A percentile compares a stretch with the other conserved stretches of the same genome.
Conservation (phyloP, 2,888 invertebrate species). For the Saturnia japonica region DNA sequence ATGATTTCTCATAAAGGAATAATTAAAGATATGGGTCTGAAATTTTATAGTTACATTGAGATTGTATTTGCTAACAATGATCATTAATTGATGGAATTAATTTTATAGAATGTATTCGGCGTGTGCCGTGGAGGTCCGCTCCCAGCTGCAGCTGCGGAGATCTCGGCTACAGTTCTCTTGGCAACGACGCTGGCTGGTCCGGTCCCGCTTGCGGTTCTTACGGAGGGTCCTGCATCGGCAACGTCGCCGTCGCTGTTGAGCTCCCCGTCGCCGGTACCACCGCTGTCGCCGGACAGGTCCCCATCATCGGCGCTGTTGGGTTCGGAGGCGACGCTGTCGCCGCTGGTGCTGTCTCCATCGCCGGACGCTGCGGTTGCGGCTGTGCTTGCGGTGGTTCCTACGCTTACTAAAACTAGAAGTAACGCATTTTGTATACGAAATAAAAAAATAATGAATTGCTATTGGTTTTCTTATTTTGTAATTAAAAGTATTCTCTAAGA, state of each 20-base stretch:
- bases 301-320: slow-evolving; percentile 39
- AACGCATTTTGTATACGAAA: not conserved
- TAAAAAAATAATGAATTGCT: not conserved
- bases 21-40: no score
- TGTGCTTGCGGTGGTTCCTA: slow-evolving; percentile 34
- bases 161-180: slow-evolving; percentile 17
- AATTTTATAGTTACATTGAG: no score
- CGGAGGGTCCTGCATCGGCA: no score
- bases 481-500: no score
- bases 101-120: slow-evolving; percentile 22
- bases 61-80: no score
- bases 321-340: slow-evolving; percentile 33
- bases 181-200: slow-evolving; percentile 21
- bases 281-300: no score
- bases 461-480: no score
- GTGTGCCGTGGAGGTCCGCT: slow-evolving; percentile 9
- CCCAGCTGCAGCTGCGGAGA: no score
- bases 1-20: no score
- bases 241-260: no score
- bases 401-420: slow-evolving; percentile 20
- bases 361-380: slow-evolving; percentile 33
- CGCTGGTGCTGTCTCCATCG: slow-evolving; percentile 33
- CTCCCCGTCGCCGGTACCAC: no score
- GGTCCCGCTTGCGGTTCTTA: slow-evolving; percentile 15
- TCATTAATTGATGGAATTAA: not conserved